Evolutionary conservation across 2,797 vertebrate species (phyloP).

Genomic region (Glyptemys insculpta): DNA sequence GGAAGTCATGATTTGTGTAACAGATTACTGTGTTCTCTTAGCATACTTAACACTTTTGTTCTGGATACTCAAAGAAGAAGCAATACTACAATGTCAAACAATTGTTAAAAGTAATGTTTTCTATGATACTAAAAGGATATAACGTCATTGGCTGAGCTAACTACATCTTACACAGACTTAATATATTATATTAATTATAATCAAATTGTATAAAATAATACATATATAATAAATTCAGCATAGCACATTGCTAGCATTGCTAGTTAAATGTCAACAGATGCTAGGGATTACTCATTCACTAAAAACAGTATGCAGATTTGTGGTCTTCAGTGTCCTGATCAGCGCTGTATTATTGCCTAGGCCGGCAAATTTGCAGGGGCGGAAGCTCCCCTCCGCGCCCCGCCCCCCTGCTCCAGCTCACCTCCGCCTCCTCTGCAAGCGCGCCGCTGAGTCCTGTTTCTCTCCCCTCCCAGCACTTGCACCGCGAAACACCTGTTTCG

Average conservation of each 20-base stretch:
- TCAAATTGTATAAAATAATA: accelerated
- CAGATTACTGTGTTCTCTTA: background rate
- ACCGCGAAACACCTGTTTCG: too few species aligned
- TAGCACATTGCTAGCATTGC: background rate
- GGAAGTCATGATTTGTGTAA: background rate
- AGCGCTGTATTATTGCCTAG: too few species aligned
- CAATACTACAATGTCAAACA: background rate
- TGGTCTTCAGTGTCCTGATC: background rate
- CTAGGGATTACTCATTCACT: background rate
- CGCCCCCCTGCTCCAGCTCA: too few species aligned
- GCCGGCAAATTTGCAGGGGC: too few species aligned
- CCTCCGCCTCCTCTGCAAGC: too few species aligned
- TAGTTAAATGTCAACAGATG: background rate
- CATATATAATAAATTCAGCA: accelerated
- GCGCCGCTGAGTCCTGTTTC: too few species aligned
- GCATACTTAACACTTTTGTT: background rate
- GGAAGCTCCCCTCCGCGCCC: too few species aligned
- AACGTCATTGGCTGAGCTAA: background rate
- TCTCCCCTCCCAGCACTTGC: too few species aligned
- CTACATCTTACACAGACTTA: background rate
- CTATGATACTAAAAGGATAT: background rate
- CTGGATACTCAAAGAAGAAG: background rate
- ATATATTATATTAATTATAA: accelerated
- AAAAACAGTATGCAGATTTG: background rate
- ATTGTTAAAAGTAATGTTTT: background rate